phyloP scores from a whole-genome alignment of 2,888 invertebrate species.

The Epinotia bilunana region DNA sequence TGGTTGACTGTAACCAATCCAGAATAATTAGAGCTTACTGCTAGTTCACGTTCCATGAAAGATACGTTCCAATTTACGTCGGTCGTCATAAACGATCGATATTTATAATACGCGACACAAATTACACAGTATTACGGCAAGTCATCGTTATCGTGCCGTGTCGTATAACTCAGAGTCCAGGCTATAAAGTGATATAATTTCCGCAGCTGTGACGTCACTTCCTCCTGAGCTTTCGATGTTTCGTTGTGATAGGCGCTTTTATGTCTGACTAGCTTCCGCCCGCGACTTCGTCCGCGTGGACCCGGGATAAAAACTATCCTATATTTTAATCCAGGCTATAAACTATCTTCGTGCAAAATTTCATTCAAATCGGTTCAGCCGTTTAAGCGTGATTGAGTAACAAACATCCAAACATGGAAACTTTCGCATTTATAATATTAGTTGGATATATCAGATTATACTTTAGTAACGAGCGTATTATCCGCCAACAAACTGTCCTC shows the following conservation, averaged over 20 bases:
- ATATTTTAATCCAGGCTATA: too few species aligned
- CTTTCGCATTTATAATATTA: too few species aligned
- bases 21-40: background rate
- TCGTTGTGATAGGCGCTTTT: background rate
- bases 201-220: slow-evolving; percentile 43
- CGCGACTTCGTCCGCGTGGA: too few species aligned
- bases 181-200: slow-evolving; percentile 38
- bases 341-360: too few species aligned
- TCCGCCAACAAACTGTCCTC: too few species aligned
- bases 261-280: too few species aligned
- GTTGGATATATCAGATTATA: too few species aligned
- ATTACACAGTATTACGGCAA: slow-evolving; percentile 36
- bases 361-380: too few species aligned
- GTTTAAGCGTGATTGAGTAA: too few species aligned
- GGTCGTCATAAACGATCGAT: background rate
- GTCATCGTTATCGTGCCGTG: slow-evolving; percentile 27
- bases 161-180: slow-evolving; percentile 27
- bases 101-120: slow-evolving; percentile 33
- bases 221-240: slow-evolving; percentile 34
- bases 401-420: too few species aligned
- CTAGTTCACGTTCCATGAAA: background rate
- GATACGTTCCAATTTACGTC: slow-evolving; percentile 12
- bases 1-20: background rate
- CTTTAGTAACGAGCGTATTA: too few species aligned
- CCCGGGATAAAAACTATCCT: too few species aligned